Base-by-base conservation (phyloP, 2,888 invertebrate species). In the Lottia gigantea region DNA sequence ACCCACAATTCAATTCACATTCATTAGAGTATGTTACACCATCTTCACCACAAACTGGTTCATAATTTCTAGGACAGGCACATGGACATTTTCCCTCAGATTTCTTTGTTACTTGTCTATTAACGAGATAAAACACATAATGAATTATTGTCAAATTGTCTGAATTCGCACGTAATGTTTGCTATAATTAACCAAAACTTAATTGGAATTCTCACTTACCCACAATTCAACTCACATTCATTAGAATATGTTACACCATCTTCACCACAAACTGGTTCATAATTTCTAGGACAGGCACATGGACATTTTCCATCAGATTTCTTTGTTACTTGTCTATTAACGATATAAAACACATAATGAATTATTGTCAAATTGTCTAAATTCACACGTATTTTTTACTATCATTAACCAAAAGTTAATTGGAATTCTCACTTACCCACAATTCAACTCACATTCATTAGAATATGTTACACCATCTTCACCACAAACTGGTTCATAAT, bases 161-260 rank as follows among this genome's bases (percentile, higher is more conserved):
- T 40, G 8, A 40, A 8, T 31, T 31, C 31, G 6, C 2, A 31
- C 31, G 6, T 3, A 31, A 31, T 31, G 3, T 31, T 31, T 31
- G 31, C 31, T 31, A 31, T 31, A 2, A 31, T 31, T 31, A 31
- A 31, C 6, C 31, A 31, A 31, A 31, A 31, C 6, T 31, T 31
- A 31, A 31, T 31, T 31, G n/a, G n/a, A n/a, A n/a, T n/a, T n/a
- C 31, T 19, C 23, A 70, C 40, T 69, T 49, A 66, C 70, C 19
- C 40, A n/a, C 70, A 70, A 14, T 65, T 25, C 46, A 70, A 49
- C n/a, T 70, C 49, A 31, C 70, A 70, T 45, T 26, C 8, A 49
- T 70, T 70, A 47, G 4, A 26, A 63, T 70, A 70, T 7, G 70
- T 70, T 14, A 62, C 62, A 15, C 70, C 70, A 61, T 70, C 70